These are phyloP conservation scores for Notoglanidium macrostoma DNA, from an alignment of 2,797 vertebrate species.

Conservation along the genomic window DNA sequence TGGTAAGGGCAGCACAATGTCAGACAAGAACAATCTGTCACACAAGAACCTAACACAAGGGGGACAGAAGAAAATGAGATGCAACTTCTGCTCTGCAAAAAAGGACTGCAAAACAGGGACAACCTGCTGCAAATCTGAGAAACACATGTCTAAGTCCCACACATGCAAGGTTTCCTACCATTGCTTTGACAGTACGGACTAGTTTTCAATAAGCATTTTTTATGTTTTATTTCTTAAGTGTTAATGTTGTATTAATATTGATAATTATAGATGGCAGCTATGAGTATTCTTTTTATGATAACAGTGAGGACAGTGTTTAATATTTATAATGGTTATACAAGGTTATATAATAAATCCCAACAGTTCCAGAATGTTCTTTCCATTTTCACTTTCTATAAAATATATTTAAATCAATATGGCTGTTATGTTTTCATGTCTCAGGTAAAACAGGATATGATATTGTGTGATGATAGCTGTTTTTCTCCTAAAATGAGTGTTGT, in stretches of 20 bases:
- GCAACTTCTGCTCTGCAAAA: background rate
- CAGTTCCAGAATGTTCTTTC: background rate
- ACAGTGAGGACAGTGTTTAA: no score
- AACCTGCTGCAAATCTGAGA: background rate
- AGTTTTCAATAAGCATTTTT: background rate
- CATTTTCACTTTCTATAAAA: background rate
- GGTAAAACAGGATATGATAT: background rate
- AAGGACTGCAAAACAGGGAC: background rate
- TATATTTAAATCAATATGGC: background rate
- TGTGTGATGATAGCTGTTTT: background rate
- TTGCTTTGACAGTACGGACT: background rate
- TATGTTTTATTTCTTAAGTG: background rate
- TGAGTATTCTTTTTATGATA: no score
- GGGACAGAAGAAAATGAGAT: background rate
- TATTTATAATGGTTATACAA: no score
- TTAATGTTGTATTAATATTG: background rate
- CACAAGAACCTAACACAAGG: background rate
- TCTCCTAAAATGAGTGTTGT: background rate
- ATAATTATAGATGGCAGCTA: no score
- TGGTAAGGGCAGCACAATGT: no score
- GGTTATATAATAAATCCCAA: background rate
- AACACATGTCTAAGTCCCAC: background rate
- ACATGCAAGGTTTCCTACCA: background rate
- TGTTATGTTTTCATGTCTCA: background rate
- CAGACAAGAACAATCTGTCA: no score